Evolutionary conservation across 2,888 invertebrate genomes (phyloP).

Genomic region (Epicampocera succincta): DNA sequence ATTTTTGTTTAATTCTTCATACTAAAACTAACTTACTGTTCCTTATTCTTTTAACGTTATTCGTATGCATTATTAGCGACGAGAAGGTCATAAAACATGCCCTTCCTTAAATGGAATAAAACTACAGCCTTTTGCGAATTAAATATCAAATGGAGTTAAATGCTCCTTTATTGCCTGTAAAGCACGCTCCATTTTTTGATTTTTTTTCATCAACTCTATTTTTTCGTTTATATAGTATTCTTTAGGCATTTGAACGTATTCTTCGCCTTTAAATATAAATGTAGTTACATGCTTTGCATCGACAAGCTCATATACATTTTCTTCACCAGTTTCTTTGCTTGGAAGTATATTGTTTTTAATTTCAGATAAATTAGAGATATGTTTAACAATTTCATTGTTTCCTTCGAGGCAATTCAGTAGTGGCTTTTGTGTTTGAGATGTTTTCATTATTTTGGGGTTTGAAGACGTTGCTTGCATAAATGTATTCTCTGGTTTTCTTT

Average conservation of each 20-base stretch:
- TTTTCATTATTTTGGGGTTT: constrained; percentile 23
- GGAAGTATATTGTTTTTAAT: neutral
- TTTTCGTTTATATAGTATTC: constrained; percentile 77
- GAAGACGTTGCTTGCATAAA: neutral
- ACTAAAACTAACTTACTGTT: too few species aligned
- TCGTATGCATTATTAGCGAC: too few species aligned
- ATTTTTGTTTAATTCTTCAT: too few species aligned
- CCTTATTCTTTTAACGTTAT: too few species aligned
- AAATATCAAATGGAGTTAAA: constrained; percentile 48
- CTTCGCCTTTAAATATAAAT: constrained; percentile 78
- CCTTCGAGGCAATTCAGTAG: neutral
- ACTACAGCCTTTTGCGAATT: neutral
- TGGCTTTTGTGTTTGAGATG: neutral
- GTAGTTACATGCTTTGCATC: constrained; percentile 74
- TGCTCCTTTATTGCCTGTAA: constrained; percentile 71
- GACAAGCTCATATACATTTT: constrained; percentile 51
- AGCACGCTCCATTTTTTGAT: constrained; percentile 73
- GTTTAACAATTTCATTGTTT: neutral
- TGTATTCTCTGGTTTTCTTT: constrained; percentile 24
- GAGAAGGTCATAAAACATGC: too few species aligned
- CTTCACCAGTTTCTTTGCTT: neutral
- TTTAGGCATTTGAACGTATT: constrained; percentile 80
- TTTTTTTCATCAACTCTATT: constrained; percentile 71
- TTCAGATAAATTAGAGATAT: neutral
- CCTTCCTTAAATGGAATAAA: too few species aligned